Percentiles rank a stretch among this genome's conserved stretches.
These are phyloP conservation scores for Autographa gamma DNA, from an alignment of 2,888 invertebrate genomes.

Conservation along the genomic window DNA sequence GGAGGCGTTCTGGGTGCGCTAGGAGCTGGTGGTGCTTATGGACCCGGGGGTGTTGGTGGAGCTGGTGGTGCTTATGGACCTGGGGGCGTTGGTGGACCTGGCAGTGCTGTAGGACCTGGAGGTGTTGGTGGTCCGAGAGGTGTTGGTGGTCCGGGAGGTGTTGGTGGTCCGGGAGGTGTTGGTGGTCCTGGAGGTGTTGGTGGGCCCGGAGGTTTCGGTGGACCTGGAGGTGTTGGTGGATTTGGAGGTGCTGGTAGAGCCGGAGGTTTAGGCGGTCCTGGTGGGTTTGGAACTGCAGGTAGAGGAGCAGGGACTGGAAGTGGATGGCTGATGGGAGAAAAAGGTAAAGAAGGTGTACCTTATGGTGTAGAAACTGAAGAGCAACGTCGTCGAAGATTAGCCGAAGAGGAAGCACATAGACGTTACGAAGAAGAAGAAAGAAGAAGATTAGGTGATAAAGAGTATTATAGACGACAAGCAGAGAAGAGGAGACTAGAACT, in stretches of 20 bases:
- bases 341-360: background rate
- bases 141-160: background rate
- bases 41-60: background rate
- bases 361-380: slow-evolving; percentile 16
- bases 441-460: slow-evolving; percentile 16
- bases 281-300: background rate
- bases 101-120: background rate
- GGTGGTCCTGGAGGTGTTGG: background rate
- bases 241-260: background rate
- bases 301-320: background rate
- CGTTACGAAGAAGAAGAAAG: slow-evolving; percentile 29
- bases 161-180: background rate
- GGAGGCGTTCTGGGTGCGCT: too few species aligned
- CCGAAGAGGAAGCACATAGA: slow-evolving; percentile 23
- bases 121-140: background rate
- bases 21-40: background rate
- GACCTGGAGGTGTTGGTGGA: background rate
- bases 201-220: background rate
- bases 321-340: background rate
- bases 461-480: slow-evolving; percentile 14
- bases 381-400: slow-evolving; percentile 12
- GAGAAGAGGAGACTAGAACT: slow-evolving; percentile 11
- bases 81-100: background rate
- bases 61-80: too few species aligned
- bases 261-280: background rate